phyloP scores from a whole-genome alignment of 2,888 invertebrate species.

The Phragmatobia fuliginosa region DNA sequence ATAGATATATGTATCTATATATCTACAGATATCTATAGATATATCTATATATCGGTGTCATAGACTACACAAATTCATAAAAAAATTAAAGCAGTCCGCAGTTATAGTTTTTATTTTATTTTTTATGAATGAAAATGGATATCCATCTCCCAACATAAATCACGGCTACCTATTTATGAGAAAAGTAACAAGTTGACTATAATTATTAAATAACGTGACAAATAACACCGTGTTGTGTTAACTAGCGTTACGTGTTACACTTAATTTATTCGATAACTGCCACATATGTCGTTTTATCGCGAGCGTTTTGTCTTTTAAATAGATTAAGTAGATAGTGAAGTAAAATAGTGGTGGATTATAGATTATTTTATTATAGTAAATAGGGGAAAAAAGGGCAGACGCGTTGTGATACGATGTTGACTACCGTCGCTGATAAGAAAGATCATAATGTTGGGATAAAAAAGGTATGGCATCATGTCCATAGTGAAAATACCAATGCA shows the following conservation, averaged over 20 bases:
- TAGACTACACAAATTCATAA: no score
- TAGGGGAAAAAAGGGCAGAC: no score
- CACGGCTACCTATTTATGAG: neutral
- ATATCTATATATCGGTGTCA: no score
- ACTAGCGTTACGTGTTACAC: conserved; percentile 42
- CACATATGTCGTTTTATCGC: conserved; percentile 44
- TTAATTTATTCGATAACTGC: conserved; percentile 42
- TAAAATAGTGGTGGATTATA: neutral
- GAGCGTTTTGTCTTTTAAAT: conserved; percentile 47
- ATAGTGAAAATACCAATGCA: neutral
- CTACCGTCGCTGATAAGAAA: neutral
- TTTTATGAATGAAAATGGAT: neutral
- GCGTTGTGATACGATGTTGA: neutral
- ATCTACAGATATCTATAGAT: no score
- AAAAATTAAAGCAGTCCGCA: no score
- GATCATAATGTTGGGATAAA: neutral
- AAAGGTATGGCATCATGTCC: no score
- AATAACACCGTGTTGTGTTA: conserved; percentile 31
- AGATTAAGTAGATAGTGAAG: conserved; percentile 12
- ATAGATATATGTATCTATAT: no score
- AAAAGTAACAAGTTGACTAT: conserved; percentile 47
- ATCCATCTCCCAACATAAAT: neutral
- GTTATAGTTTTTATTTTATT: no score
- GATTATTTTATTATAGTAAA: no score
- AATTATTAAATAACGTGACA: conserved; percentile 60